phyloP scores from a whole-genome alignment of 2,113 vertebrate species.

The Oncorhynchus gorbuscha region DNA sequence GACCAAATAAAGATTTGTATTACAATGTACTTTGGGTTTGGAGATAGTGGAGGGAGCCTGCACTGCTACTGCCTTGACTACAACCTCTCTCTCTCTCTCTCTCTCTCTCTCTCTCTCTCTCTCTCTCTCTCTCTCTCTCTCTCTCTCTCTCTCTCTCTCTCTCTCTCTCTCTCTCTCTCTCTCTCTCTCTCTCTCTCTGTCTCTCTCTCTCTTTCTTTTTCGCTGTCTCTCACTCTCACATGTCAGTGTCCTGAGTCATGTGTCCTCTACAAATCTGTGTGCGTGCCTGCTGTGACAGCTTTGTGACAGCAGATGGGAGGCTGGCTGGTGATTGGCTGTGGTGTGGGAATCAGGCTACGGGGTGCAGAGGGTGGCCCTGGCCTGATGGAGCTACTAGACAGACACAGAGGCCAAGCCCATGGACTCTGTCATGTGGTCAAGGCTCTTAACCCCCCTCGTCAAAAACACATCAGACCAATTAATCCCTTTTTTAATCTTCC shows the following conservation, averaged over 20 bases:
- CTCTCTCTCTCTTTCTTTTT: slow-evolving; percentile 7
- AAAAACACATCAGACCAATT: background rate
- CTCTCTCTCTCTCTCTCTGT: background rate
- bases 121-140: too few relatives aligned
- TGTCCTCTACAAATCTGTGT: slow-evolving; percentile 68
- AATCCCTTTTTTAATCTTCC: background rate
- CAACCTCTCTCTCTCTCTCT: slow-evolving; percentile 11
- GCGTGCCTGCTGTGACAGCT: slow-evolving; percentile 77
- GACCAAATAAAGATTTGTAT: slow-evolving; percentile 93
- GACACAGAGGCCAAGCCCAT: background rate
- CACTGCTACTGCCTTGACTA: slow-evolving; percentile 58
- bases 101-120: too few relatives aligned
- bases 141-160: slow-evolving; percentile 18
- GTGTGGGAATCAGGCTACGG: slow-evolving; percentile 67
- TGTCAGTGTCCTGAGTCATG: too few relatives aligned
- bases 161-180: background rate
- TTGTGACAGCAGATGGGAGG: slow-evolving; percentile 80
- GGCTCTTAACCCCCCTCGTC: background rate
- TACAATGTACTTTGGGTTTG: slow-evolving; percentile 82
- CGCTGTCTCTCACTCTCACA: background rate
- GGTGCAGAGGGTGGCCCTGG: slow-evolving; percentile 46
- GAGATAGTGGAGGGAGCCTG: slow-evolving; percentile 54
- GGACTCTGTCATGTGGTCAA: background rate
- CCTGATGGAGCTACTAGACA: background rate
- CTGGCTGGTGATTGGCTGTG: slow-evolving; percentile 76